Evolutionary conservation across 2,888 invertebrate genomes (phyloP), one percentile per base, ranked within the genome.

Genomic region (Tetranychus truncatus): DNA sequence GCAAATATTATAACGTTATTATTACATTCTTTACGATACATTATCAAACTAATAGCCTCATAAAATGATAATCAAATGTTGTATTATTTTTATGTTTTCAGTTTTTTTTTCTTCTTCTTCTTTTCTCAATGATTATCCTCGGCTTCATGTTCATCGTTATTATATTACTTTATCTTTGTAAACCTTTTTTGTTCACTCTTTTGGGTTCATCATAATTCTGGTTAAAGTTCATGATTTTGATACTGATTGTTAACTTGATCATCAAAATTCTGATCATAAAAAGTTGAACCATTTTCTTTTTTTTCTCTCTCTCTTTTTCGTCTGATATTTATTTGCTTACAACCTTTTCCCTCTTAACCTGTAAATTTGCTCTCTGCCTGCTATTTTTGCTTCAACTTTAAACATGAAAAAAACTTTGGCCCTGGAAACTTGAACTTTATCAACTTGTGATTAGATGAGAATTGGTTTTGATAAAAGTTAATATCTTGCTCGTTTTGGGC

Each of bases 191-290:
- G 34, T 34, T 34, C 34, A 34, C 34, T 24, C 24, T 34, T 34
- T 5, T 55, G 55, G 9, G 55, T 55, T 55, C 55, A 55, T 55
- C 11, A 55, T 55, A 15, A 55, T 55, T 55, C 55, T 55, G 55
- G 15, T 55, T 55, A 55, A 9, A 15, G 11, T 55, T 55, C 55
- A 15, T 55, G 15, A 15, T 15, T 15, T 55, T 55, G 11, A 15
- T 55, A 9, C 55, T 55, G 55, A 55, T 55, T 55, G 55, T 55
- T 55, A 55, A 55, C 11, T 34, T 55, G 55, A 55, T 55, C 55
- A 55, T 55, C 55, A 55, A 55, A 55, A 55, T 55, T 55, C 55
- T 55, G 55, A 55, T 55, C 55, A 55, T 55, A 55, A 55, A 55
- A 15, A 9, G 9, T 55, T 4, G 55, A 55, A 55, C 15, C 15